These are phyloP conservation scores for Scyliorhinus canicula DNA, from an alignment of 2,797 vertebrate genomes.

Conservation along the genomic window DNA sequence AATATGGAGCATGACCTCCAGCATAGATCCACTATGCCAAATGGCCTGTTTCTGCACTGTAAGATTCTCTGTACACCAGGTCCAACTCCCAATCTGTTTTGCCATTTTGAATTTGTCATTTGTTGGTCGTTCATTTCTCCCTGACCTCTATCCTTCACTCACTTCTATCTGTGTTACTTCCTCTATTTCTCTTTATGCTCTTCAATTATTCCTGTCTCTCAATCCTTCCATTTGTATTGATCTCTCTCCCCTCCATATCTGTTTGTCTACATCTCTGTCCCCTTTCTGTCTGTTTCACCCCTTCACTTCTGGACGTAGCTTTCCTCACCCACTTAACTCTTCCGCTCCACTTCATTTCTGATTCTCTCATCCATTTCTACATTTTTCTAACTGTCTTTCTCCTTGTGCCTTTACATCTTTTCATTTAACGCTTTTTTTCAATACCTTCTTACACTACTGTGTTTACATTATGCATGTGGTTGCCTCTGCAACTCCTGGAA, in stretches of 20 bases:
- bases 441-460: neutral
- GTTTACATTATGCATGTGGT: neutral
- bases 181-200: neutral
- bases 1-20: neutral
- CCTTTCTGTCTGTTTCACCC: too few species aligned
- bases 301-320: too few species aligned
- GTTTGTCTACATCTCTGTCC: too few species aligned
- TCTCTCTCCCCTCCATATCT: too few species aligned
- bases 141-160: neutral
- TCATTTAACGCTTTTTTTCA: neutral
- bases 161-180: neutral
- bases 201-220: neutral
- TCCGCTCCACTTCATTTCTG: too few species aligned
- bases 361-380: too few species aligned
- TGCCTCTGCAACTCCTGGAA: neutral
- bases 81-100: neutral
- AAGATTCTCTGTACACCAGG: neutral
- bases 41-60: neutral
- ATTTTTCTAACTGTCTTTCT: neutral
- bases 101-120: neutral
- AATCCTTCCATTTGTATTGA: neutral
- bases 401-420: neutral
- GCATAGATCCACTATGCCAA: neutral
- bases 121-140: neutral
- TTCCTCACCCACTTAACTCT: too few species aligned